Evolutionary conservation across 2,888 invertebrate species (phyloP), one percentile per base, ranked within the genome.

Genomic region (Scaptodrosophila latifasciaeformis): DNA sequence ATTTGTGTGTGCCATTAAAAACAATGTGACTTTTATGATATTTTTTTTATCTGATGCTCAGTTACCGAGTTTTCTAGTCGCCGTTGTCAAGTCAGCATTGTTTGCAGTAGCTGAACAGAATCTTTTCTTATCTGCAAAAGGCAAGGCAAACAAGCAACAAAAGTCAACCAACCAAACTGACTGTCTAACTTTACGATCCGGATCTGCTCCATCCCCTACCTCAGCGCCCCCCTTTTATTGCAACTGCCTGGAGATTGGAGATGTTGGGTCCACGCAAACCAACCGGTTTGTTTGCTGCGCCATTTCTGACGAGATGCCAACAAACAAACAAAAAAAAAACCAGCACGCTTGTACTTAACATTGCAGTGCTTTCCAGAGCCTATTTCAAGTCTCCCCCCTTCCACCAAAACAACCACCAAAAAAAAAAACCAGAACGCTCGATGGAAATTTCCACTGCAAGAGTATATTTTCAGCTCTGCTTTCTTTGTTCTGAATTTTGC

Each of bases 241-340:
- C 10, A 49, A 45, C 34, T 44, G 35, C 18, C 10, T 17, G 17
- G 9, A 10, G 18, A 37, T 17, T 37, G 37, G 37, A 37, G 37
- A 34, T 34, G 12, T 2, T n/a, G 34, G 34, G n/a, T n/a, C n/a
- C n/a, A n/a, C n/a, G n/a, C n/a, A n/a, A n/a, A 9, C 7, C 35
- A 13, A 49, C 43, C 52, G 44, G 51, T 58, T 66, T 59, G 50
- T 46, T 50, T 34, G 4, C 39, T 54, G 24, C 50, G 42, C 35
- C 21, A 44, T 54, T 60, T 13, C 5, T 34, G 15, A 13, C 13
- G 34, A 10, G 34, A 1, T 34, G 34, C 13, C 34, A 15, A 13
- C 49, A 43, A 52, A 51, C 61, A 59, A 67, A 71, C 65, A 71
- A 61, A 47, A 79, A 79, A 72, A 78, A 78, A 62, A 75, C 78